Conservation (phyloP, 1,140 invertebrate species). For the Anastrepha obliqua region DNA sequence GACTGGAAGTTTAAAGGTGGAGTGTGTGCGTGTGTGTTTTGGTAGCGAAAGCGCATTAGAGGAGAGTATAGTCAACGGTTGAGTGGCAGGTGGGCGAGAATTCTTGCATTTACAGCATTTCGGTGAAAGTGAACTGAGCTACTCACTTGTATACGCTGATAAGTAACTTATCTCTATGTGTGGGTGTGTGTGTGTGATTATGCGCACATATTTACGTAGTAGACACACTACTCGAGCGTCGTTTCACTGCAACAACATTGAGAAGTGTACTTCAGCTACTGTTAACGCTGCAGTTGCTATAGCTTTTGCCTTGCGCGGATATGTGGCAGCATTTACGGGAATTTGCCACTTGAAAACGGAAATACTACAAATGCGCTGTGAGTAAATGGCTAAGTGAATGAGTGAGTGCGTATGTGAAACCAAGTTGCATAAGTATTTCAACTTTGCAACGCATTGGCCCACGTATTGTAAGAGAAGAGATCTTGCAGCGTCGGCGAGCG, state of each 20-base stretch:
- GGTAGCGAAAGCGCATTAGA: neutral
- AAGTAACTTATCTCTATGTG: neutral
- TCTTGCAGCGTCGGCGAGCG: neutral
- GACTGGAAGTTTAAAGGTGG: neutral
- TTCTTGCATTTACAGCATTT: neutral
- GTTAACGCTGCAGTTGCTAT: neutral
- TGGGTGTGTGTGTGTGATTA: neutral
- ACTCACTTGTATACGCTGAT: slow-evolving; percentile 4
- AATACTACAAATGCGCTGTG: slow-evolving; percentile 33
- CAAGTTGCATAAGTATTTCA: neutral
- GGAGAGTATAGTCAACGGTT: neutral
- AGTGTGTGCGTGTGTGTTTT: neutral
- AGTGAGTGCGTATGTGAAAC: slow-evolving; percentile 25
- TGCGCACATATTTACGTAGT: neutral
- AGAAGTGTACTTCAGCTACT: neutral
- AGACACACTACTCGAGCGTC: neutral
- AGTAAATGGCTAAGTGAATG: slow-evolving; percentile 49
- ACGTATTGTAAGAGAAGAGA: neutral
- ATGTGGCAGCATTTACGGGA: slow-evolving; percentile 13
- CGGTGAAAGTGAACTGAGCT: slow-evolving; percentile 21
- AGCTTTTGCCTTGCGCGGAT: neutral
- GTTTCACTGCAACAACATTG: neutral
- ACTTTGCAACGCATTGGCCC: neutral
- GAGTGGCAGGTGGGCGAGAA: neutral
- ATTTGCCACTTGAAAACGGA: slow-evolving; percentile 42